Base-by-base conservation (phyloP, 1,140 invertebrate genomes). In the Drosophila athabasca region DNA sequence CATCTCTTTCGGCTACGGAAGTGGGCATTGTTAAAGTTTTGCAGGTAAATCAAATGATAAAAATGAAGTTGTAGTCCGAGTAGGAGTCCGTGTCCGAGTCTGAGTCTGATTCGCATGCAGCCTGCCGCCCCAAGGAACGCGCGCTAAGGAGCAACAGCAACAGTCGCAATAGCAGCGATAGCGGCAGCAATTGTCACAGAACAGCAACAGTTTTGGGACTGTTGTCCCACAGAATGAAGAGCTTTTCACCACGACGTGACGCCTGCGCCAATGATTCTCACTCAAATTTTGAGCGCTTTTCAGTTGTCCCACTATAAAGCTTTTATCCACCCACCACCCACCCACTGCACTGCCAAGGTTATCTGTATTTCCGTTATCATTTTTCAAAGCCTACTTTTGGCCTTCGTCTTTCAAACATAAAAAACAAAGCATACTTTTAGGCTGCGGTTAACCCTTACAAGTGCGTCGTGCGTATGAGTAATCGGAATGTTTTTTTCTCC, bases 31-130 rank as follows among this genome's bases (percentile, higher is more conserved):
- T 79, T 78, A 76, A 82, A 81, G 75, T 75, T 87, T 72, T 48
- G 66, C 82, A 82, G 82, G 69, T 87, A 88, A 87, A 87, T 87
- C 83, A 88, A 88, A 82, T 87, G 75, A 87, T 87, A 87, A 76
- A 39, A 87, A 79, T 82, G 74, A 88, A 82, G 69, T 78, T 76
- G 61, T 71, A 60, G 80, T 57, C 57, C 74, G 45, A 58, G 54
- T 9, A 31, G 31, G 31, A 31, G 62, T 69, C 67, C 51, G 29
- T 24, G 50, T 43, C 57, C 74, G 45, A 58, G 54, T 9, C 9
- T 8, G 31, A 31, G 62, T 69, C 62, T 44, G 29, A 31, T 35
- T 43, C 41, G 11, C 35, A 13, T 45, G 31, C 60, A 55, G 35
- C 35, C 35, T 13, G 35, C n/a, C 59, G 46, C 53, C 9, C 24